Conservation (phyloP, 92 coral and sea anemone genomes). For the Galaxea fascicularis region DNA sequence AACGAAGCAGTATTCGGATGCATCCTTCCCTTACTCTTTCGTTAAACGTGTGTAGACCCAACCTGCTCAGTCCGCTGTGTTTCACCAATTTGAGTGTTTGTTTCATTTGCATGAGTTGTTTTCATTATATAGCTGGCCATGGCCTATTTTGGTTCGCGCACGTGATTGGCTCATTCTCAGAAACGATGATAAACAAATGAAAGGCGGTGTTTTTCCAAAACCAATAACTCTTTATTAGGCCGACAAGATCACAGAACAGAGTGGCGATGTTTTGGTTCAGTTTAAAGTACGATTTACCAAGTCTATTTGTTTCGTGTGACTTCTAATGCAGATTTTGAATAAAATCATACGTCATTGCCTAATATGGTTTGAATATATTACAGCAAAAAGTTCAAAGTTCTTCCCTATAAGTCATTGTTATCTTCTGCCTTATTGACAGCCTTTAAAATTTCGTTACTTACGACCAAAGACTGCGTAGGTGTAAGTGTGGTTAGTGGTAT, state of each 20-base stretch:
- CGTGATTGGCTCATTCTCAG: conserved; percentile 17
- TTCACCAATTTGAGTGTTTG: background rate
- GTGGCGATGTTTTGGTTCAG: background rate
- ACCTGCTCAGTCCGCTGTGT: background rate
- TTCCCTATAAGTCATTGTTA: no score
- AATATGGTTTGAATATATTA: no score
- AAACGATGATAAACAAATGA: conserved; percentile 1
- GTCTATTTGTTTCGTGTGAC: background rate
- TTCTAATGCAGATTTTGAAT: no score
- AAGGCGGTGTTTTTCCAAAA: background rate
- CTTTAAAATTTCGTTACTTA: no score
- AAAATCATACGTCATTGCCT: no score
- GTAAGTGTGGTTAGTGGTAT: no score
- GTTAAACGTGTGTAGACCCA: background rate
- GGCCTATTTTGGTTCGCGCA: conserved; percentile 19
- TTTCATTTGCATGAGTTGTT: conserved; percentile 11
- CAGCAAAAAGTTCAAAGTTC: no score
- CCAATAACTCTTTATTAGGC: conserved; percentile 14
- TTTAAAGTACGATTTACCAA: background rate
- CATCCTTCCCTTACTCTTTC: conserved; percentile 44
- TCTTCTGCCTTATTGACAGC: no score
- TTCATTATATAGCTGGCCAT: background rate
- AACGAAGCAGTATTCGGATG: conserved; percentile 75
- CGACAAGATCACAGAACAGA: background rate
- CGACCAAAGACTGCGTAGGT: no score